These are phyloP conservation scores for Trichogramma evanescens DNA, from an alignment of 2,888 invertebrate genomes.

Conservation along the genomic window DNA sequence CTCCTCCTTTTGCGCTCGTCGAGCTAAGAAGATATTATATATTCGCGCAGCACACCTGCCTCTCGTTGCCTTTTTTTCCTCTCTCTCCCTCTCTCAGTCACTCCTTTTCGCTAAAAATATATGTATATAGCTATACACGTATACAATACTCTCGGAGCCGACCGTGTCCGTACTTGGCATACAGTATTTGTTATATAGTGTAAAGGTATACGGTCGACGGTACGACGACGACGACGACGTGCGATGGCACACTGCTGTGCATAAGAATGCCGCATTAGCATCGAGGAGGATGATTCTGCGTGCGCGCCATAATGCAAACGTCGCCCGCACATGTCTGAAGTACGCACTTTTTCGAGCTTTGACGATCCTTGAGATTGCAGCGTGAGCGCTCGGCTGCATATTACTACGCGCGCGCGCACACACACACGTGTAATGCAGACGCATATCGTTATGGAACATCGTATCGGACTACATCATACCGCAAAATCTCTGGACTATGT, in stretches of 20 bases:
- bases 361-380: too few relatives aligned
- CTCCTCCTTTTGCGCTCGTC: not conserved
- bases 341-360: too few relatives aligned
- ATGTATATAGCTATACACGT: too few relatives aligned
- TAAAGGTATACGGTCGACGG: too few relatives aligned
- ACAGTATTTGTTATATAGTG: too few relatives aligned
- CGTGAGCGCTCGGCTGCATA: not conserved
- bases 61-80: slow-evolving; percentile 13
- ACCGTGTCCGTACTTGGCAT: too few relatives aligned
- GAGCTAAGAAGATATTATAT: not conserved
- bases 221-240: too few relatives aligned
- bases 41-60: slow-evolving; percentile 14
- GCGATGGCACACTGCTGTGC: slow-evolving; percentile 8
- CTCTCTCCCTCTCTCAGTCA: slow-evolving; percentile 14
- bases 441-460: too few relatives aligned
- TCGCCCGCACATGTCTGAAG: not conserved
- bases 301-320: not conserved
- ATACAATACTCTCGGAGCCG: too few relatives aligned
- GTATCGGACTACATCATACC: too few relatives aligned
- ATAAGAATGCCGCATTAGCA: slow-evolving; percentile 21
- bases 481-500: too few relatives aligned
- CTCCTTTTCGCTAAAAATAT: not conserved
- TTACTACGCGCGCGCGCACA: not conserved
- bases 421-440: too few relatives aligned
- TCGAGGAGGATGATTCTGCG: not conserved